Evolutionary conservation across 2,888 invertebrate species (phyloP).

Genomic region (Tetragonula carbonaria): DNA sequence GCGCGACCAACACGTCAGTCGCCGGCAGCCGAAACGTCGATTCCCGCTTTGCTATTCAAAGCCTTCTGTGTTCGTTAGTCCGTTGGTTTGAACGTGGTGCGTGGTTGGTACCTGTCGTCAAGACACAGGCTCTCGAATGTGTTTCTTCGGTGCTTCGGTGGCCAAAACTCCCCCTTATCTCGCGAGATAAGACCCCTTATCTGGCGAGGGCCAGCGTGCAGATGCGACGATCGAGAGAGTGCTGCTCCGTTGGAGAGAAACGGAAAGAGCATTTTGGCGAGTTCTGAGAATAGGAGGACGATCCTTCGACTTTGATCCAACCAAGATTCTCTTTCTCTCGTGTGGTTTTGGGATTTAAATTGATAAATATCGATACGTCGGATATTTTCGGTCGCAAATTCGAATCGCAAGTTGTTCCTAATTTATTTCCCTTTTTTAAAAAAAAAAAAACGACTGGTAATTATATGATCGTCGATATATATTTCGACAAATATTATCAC

Average conservation of each 20-base stretch:
- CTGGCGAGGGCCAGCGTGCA: not conserved
- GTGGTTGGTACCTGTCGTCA: slow-evolving; percentile 24
- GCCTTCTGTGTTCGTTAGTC: not conserved
- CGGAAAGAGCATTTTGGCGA: not conserved
- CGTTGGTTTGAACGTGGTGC: too few species aligned
- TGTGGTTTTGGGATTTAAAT: not conserved
- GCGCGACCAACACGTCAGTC: slow-evolving; percentile 38
- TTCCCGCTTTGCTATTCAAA: slow-evolving; percentile 47
- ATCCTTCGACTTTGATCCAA: not conserved
- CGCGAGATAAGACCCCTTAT: too few species aligned
- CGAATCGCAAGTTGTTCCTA: too few species aligned
- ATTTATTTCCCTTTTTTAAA: too few species aligned
- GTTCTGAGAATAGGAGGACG: too few species aligned
- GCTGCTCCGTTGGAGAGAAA: not conserved
- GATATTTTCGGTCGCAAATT: too few species aligned
- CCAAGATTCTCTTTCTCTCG: not conserved
- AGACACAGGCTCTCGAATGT: slow-evolving; percentile 50
- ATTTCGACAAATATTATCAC: too few species aligned
- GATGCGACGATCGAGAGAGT: not conserved
- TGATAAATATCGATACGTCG: too few species aligned
- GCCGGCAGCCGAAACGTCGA: slow-evolving; percentile 53
- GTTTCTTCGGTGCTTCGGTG: not conserved
- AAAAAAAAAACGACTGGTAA: too few species aligned
- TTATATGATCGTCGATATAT: too few species aligned
- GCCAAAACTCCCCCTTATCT: slow-evolving; percentile 25